Base-by-base conservation (phyloP, 2,113 vertebrate species). In the Actinemys pallida region DNA sequence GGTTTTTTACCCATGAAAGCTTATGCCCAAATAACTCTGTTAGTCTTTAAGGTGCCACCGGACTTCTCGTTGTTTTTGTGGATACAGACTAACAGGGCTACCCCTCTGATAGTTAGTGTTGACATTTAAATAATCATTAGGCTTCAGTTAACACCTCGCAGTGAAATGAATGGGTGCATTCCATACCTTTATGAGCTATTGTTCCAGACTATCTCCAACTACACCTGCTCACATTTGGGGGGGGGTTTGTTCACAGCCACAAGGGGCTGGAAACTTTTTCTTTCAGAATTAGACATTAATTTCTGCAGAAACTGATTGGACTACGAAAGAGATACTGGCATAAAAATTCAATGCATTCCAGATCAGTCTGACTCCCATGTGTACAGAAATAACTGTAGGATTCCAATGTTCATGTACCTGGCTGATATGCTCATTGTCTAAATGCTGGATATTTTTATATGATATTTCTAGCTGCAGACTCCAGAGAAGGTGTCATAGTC, bases 121-220 rank as follows among this genome's bases (percentile, higher is more conserved):
- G 93, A 90, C 82, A 87, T 42, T 95, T 95, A 88, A 93, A 54
- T 94, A 90, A 87, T 76, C 87, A 16, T 80, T 93, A 53, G 20
- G 54, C 87, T 96, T 93, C 27, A 8, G 7, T 47, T 65, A 87
- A 81, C 80, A 69, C 69, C n/a, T 94, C 87, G 83, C 0, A 0
- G 75, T 92, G 49, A 94, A 78, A 81, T 59, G 62, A 86, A 80
- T 88, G 84, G 88, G 93, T 89, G 92, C 59, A 3, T 90, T 94
- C 89, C 88, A 79, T 90, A 96, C 39, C 42, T 76, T 45, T 76
- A 42, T 27, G 42, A 14, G 11, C 12, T 25, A 27, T 76, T 76
- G 42, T 25, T 76, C 39, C 42, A 45, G 75, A 45, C 42, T 27
- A 24, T 76, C 42, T 25, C 75, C 42, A 76, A 24, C 22, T 11